Evolutionary conservation across 2,797 vertebrate species (phyloP).

Genomic region (Scomberomorus guttatus): DNA sequence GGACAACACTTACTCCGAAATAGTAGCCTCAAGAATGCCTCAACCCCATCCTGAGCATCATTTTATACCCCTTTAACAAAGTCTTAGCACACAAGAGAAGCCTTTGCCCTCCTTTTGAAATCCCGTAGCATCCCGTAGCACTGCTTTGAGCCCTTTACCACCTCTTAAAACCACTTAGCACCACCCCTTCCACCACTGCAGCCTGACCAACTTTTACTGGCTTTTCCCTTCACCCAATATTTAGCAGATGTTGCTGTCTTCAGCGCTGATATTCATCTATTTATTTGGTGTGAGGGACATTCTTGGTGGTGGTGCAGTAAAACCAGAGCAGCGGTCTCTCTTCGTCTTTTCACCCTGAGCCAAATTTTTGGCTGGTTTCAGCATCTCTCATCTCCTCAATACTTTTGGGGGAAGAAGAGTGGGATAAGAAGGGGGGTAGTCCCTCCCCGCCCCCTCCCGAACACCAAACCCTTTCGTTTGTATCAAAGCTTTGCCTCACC

Average conservation of each 20-base stretch:
- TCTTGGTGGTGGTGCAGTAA: conserved; percentile 54
- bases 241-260: conserved; percentile 43
- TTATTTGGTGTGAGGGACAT: conserved; percentile 48
- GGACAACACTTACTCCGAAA: neutral
- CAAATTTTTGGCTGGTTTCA: conserved; percentile 42
- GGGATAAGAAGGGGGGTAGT: conserved; percentile 10
- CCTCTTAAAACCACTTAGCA: conserved; percentile 24
- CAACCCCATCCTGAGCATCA: neutral
- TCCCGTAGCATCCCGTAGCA: neutral
- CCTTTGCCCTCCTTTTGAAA: neutral
- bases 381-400: conserved; percentile 39
- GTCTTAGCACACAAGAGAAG: neutral
- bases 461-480: conserved; percentile 70
- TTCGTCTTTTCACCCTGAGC: conserved; percentile 11
- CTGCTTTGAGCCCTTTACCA: conserved; percentile 8
- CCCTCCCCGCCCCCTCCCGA: conserved; percentile 14
- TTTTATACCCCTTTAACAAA: neutral
- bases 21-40: neutral
- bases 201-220: conserved; percentile 29
- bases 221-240: conserved; percentile 33
- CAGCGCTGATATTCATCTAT: conserved; percentile 49
- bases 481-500: conserved; percentile 70
- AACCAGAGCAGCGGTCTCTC: conserved; percentile 51
- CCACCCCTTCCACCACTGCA: neutral
- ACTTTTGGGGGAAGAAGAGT: conserved; percentile 27